Percentiles rank a stretch among this genome's conserved stretches.
phyloP scores from a whole-genome alignment of 2,797 vertebrate species.

The Eremophila alpestris region DNA sequence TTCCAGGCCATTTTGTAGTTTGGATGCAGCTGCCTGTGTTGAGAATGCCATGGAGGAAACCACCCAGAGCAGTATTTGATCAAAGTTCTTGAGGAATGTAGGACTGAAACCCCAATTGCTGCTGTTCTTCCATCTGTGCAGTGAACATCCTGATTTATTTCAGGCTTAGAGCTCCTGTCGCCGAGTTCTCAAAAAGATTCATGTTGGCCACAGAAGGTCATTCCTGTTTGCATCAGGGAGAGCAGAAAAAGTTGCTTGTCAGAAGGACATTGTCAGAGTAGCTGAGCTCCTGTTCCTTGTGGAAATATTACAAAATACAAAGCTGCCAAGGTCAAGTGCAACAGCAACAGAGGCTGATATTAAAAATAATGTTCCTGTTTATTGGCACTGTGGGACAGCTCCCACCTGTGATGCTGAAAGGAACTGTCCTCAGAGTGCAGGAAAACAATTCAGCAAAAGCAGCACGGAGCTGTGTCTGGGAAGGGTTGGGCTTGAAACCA shows the following conservation, averaged over 20 bases:
- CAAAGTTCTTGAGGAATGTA: background rate
- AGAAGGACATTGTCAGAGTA: background rate
- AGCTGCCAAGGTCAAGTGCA: background rate
- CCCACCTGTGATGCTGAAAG: background rate
- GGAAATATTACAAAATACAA: background rate
- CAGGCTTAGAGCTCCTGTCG: background rate
- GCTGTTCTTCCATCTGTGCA: background rate
- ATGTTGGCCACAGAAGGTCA: background rate
- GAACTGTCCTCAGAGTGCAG: background rate
- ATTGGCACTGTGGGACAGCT: background rate
- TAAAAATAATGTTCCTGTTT: background rate
- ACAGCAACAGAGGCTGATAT: background rate
- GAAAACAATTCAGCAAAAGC: background rate
- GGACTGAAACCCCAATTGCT: background rate
- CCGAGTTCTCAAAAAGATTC: background rate
- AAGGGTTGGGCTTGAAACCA: rapidly evolving
- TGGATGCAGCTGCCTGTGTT: background rate
- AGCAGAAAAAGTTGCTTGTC: background rate
- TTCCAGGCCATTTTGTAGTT: background rate
- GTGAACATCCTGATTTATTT: background rate
- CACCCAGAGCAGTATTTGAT: background rate
- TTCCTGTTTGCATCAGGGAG: background rate
- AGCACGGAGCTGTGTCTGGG: background rate
- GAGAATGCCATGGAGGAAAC: background rate
- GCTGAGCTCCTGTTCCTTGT: background rate